A percentile compares a stretch with the other conserved stretches of the same genome.
Evolutionary conservation across 2,888 invertebrate genomes (phyloP).

Genomic region (Pandemis corylana): DNA sequence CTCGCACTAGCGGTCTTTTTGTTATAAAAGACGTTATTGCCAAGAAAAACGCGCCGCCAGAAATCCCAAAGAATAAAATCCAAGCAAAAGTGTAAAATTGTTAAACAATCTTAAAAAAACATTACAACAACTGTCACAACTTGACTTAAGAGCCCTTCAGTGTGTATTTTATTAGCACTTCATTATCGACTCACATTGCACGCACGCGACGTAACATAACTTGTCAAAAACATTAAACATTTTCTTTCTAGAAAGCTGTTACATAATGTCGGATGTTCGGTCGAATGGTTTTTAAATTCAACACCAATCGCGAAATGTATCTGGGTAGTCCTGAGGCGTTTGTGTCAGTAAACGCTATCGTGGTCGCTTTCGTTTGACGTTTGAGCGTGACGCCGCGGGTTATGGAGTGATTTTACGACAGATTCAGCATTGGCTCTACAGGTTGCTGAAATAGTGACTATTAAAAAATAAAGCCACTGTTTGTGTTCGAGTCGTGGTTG

Average conservation of each 20-base stretch:
- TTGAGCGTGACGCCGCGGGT: background rate
- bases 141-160: background rate
- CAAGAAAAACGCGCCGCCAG: too few species aligned
- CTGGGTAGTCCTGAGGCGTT: constrained; percentile 16
- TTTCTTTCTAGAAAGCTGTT: constrained; percentile 36
- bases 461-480: too few species aligned
- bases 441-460: too few species aligned
- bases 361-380: constrained; percentile 19
- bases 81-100: background rate
- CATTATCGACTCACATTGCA: constrained; percentile 13
- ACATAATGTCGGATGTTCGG: constrained; percentile 26
- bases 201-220: constrained; percentile 11
- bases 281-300: constrained; percentile 40
- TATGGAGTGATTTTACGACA: background rate
- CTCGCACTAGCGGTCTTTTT: too few species aligned
- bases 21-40: too few species aligned
- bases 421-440: too few species aligned
- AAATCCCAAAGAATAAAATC: background rate
- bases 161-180: constrained; percentile 8
- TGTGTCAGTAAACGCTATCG: constrained; percentile 10
- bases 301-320: background rate
- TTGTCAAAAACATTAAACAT: constrained; percentile 30
- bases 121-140: background rate
- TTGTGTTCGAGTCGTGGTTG: too few species aligned
- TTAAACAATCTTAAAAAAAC: background rate